Percentiles rank a stretch among this genome's conserved stretches.
Evolutionary conservation across 2,888 invertebrate genomes (phyloP).

Genomic region (Eledone cirrhosa): DNA sequence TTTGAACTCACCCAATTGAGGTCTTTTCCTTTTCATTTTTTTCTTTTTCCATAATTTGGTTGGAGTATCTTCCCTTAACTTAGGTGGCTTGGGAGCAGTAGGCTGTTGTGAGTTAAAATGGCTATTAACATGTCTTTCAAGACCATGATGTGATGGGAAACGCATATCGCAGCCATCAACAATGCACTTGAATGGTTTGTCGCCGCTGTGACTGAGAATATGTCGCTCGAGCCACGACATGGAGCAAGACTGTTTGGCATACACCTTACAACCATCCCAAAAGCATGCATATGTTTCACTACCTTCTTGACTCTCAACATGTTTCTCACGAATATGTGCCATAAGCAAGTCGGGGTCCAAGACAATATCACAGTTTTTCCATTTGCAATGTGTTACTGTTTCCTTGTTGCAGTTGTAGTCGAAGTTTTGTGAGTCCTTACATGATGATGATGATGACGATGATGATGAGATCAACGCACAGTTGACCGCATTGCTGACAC

Average conservation of each 20-base stretch:
- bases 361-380: conserved; percentile 59
- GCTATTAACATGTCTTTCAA: conserved; percentile 92
- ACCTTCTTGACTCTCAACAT: conserved; percentile 73
- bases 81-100: conserved; percentile 63
- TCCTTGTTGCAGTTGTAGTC: conserved; percentile 30
- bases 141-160: conserved; percentile 71
- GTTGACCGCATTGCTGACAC: conserved; percentile 40
- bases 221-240: conserved; percentile 93
- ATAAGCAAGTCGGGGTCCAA: conserved; percentile 51
- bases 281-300: conserved; percentile 87
- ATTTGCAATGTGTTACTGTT: conserved; percentile 53
- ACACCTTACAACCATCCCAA: conserved; percentile 95
- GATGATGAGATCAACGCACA: conserved; percentile 32
- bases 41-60: conserved; percentile 89
- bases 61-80: conserved; percentile 77
- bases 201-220: conserved; percentile 88
- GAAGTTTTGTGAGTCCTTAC: conserved; percentile 24
- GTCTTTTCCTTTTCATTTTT: conserved; percentile 84
- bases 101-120: conserved; percentile 78
- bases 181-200: conserved; percentile 94
- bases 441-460: conserved; percentile 26
- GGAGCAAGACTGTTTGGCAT: conserved; percentile 89
- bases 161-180: conserved; percentile 86
- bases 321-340: conserved; percentile 59
- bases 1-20: conserved; percentile 81